These are phyloP conservation scores for Corythoichthys intestinalis DNA, from an alignment of 2,113 vertebrate genomes.

Conservation along the genomic window DNA sequence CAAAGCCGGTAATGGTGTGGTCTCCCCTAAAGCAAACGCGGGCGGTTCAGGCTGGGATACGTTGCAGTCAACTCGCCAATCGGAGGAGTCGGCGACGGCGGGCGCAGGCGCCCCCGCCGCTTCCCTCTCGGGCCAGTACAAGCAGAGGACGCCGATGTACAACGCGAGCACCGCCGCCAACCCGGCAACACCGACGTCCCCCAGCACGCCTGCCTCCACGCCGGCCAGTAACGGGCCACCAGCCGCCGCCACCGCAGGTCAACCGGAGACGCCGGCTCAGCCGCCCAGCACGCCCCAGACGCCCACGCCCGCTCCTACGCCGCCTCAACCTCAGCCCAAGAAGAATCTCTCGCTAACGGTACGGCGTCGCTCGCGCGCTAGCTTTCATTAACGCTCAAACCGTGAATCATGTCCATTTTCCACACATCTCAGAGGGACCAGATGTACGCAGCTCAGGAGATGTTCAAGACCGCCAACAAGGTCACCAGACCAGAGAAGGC, in stretches of 20 bases:
- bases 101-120: slow-evolving; percentile 69
- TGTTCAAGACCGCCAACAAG: slow-evolving; percentile 99
- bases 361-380: slow-evolving; percentile 21
- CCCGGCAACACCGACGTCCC: slow-evolving; percentile 72
- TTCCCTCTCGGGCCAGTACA: slow-evolving; percentile 86
- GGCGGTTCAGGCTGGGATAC: slow-evolving; percentile 82
- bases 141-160: slow-evolving; percentile 94
- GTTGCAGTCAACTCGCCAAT: slow-evolving; percentile 81
- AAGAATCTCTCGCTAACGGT: slow-evolving; percentile 94
- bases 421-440: slow-evolving; percentile 82
- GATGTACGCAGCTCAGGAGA: slow-evolving; percentile 96
- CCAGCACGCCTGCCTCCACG: slow-evolving; percentile 83
- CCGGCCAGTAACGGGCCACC: slow-evolving; percentile 78
- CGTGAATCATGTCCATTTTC: background rate
- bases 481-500: slow-evolving; percentile 96
- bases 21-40: slow-evolving; percentile 45
- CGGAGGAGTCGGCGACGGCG: slow-evolving; percentile 80
- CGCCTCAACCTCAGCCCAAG: slow-evolving; percentile 75
- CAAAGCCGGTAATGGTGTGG: background rate
- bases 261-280: slow-evolving; percentile 78
- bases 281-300: slow-evolving; percentile 75
- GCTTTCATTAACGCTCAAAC: background rate
- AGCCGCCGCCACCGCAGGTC: slow-evolving; percentile 76
- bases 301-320: slow-evolving; percentile 44
- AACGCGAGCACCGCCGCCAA: slow-evolving; percentile 82